Conservation (phyloP, 2,888 invertebrate species). For the Trimorus sp. region DNA sequence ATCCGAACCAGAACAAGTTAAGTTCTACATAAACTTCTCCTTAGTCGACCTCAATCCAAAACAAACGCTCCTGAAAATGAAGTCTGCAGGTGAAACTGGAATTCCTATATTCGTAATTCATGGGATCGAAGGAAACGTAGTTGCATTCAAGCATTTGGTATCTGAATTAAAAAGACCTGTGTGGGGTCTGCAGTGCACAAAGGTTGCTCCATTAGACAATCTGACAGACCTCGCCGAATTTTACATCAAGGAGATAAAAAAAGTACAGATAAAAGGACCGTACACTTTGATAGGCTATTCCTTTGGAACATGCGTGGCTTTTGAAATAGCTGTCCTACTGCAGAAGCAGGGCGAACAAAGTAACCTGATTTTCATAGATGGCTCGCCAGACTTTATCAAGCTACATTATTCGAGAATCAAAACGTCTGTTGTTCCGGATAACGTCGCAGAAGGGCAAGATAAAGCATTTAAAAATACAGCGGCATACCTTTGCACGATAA, state of each 20-base stretch:
- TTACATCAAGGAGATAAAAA: slow-evolving; percentile 88
- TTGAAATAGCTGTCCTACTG: slow-evolving; percentile 95
- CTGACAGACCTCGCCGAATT: slow-evolving; percentile 88
- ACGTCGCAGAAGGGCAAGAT: neutral
- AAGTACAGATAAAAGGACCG: slow-evolving; percentile 90
- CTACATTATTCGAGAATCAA: slow-evolving; percentile 84
- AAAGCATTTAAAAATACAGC: no score
- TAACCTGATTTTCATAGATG: slow-evolving; percentile 92
- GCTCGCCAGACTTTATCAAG: slow-evolving; percentile 91
- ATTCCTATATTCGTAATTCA: slow-evolving; percentile 87
- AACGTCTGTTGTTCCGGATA: slow-evolving; percentile 47
- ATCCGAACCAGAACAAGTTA: slow-evolving; percentile 26
- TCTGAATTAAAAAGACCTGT: slow-evolving; percentile 88
- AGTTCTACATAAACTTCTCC: no score
- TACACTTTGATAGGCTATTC: slow-evolving; percentile 97
- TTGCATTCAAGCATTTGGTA: slow-evolving; percentile 88
- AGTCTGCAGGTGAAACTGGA: slow-evolving; percentile 82
- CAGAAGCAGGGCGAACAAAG: slow-evolving; percentile 85
- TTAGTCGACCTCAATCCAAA: slow-evolving; percentile 69
- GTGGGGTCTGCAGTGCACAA: slow-evolving; percentile 94
- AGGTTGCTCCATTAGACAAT: slow-evolving; percentile 87
- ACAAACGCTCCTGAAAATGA: slow-evolving; percentile 87
- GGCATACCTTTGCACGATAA: neutral
- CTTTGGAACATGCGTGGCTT: slow-evolving; percentile 96
- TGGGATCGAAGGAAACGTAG: slow-evolving; percentile 94